Evolutionary conservation across 30 jellyfish, hydroid and myxozoan species (phyloP), one percentile per base, ranked within the genome.

Genomic region (Cassiopea xamachana): DNA sequence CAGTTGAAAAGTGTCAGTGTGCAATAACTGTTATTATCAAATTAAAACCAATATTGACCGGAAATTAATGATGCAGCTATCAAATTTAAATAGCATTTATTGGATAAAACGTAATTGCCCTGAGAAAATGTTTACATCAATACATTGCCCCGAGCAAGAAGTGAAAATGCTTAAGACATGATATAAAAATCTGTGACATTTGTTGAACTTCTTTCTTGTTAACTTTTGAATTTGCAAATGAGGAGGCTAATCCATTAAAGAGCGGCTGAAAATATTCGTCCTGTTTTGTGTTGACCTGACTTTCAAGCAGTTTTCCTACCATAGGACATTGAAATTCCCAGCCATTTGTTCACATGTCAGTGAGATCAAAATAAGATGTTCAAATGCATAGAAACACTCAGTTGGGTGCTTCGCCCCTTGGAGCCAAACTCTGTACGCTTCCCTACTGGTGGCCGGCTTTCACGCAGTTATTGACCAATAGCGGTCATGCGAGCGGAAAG

Each of bases 401-500:
- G 92, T 49, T 55, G 92, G 92, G 92, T 48, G 92, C 92, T 82
- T 68, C 27, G 77, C 27, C 18, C 67, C 39, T 48, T 78, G 92
- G 92, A 83, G 92, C 92, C 92, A 18, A 46, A 51, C 92, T 47
- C 92, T 51, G 75, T 83, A 69, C 92, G 74, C 64, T 2, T 46
- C 92, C 12, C 92, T 62, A 70, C 64, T 49, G 92, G 92, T 64
- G 92, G 85, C 84, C 92, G 77, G 77, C 92, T 72, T 83, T 83
- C 92, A 83, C 92, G 92, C 92, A 83, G 92, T 72, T 73, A 69
- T 13, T 15, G 10, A 69, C 92, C 78, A 83, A 83, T 83, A 83
- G 92, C 85, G 92, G 92, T 83, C 60, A 68, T 51, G 92, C 75
- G 79, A 83, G 55, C 92, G 92, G 92, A 83, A 83, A 83, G 47